Base-by-base conservation (phyloP, 1,140 invertebrate genomes). In the Octopus sinensis region DNA sequence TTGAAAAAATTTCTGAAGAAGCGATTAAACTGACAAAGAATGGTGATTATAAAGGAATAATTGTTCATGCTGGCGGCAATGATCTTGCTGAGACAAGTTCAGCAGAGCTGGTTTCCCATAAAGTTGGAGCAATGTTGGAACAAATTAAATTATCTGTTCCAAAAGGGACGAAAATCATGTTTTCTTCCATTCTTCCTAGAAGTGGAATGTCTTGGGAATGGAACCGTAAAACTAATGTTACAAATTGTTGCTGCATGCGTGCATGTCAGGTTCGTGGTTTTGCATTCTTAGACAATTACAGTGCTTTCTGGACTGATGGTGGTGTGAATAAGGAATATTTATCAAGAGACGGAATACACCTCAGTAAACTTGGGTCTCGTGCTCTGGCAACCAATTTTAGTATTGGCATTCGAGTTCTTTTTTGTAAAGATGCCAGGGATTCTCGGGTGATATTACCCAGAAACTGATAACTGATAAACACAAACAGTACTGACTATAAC, bases 191-290 rank as follows among this genome's bases (percentile, higher is more conserved):
- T 12, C 68, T 73, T 13, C 68, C 68, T 23, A 73, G 68, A 13
- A 73, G 68, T 73, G 68, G 68, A 73, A 73, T 73, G 68, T 73
- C 68, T 73, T 73, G 68, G 68, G 68, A 73, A 73, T 73, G 68
- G 68, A 73, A 73, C 68, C 68, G 68, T 73, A 9, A 17, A 73
- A 73, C 68, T 73, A 73, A 73, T 73, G 68, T 73, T 23, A 73
- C 68, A 73, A 73, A 73, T 73, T 73, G 68, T 73, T 73, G 68
- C 30, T 73, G 68, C 68, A 73, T 73, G 68, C 7, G 68, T 6
- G 30, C 30, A n/a, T 73, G 68, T 6, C 68, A 73, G 30, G 68
- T 73, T 73, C 68, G 68, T 73, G 68, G 68, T n/a, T 73, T 73
- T 73, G 68, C 68, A n/a, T 73, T 73, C 13, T 23, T 73, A 5